These are phyloP conservation scores for Ichneumoninae sp. DNA, from an alignment of 2,888 invertebrate species.

Conservation along the genomic window DNA sequence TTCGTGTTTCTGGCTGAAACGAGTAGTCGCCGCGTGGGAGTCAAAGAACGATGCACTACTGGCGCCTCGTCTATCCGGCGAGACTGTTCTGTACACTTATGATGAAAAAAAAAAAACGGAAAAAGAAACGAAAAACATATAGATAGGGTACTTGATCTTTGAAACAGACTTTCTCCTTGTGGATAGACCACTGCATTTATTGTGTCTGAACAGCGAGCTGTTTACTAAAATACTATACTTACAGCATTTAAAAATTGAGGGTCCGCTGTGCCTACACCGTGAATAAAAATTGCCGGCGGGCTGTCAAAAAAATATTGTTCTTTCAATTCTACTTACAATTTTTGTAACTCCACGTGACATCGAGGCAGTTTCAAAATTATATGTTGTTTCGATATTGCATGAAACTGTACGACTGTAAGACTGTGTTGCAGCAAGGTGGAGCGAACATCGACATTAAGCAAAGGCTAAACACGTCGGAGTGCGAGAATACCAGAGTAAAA, in stretches of 20 bases:
- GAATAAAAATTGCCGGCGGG: neutral
- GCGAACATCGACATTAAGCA: neutral
- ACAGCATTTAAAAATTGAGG: neutral
- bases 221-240: neutral
- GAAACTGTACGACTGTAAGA: neutral
- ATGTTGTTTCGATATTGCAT: neutral
- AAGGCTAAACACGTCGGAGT: no score
- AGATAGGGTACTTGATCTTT: slow-evolving; percentile 44
- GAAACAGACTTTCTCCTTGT: slow-evolving; percentile 1
- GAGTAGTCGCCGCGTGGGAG: slow-evolving; percentile 50
- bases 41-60: slow-evolving; percentile 37
- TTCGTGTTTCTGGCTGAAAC: slow-evolving; percentile 57
- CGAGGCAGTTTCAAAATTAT: neutral
- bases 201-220: neutral
- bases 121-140: slow-evolving; percentile 1
- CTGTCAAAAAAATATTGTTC: neutral
- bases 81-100: slow-evolving; percentile 41
- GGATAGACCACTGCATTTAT: neutral
- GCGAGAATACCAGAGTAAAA: no score
- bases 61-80: slow-evolving; percentile 61
- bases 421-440: neutral
- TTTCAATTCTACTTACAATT: neutral
- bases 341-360: neutral
- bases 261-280: neutral
- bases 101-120: neutral